Base-by-base conservation (phyloP, 1,140 invertebrate species). In the Bombus superbus region DNA sequence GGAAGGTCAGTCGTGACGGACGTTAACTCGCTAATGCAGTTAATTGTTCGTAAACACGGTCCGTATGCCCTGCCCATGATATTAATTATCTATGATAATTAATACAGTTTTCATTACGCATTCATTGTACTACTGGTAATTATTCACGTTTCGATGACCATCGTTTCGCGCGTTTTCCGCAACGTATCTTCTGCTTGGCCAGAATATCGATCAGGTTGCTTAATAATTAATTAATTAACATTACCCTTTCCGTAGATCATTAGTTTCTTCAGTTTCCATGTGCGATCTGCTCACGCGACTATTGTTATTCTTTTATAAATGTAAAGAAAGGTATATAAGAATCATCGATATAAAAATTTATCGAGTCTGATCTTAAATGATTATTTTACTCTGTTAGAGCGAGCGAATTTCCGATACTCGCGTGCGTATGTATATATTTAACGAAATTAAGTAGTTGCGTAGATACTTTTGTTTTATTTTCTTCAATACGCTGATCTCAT, bases 51-150 rank as follows among this genome's bases (percentile, higher is more conserved):
- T 89, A 69, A 86, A 78, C 77, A 72, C 78, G 44, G 77, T 80
- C 76, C 69, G 80, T 42, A 72, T 72, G 66, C 72, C 66, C 78
- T 68, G 64, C 44, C 42, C 73, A 81, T 76, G 44, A 80, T 77
- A 76, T 89, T 94, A 92, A 93, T 92, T 93, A 94, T 92, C 89
- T 88, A 92, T 92, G 92, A 91, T 94, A 94, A 93, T 94, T 93
- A 92, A 94, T 93, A 92, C 89, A 92, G 76, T 25, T 89, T 79
- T 68, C 83, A 87, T 89, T 93, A 90, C 78, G 88, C 91, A 94
- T 94, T 94, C 90, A 94, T 94, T 92, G 86, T 81, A 82, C 44
- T 22, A 44, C 85, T 82, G 73, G 86, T 92, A 93, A 94, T 94
- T 93, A 94, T 94, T 94, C 92, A 93, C 86, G 81, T 77, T 85